phyloP scores from a whole-genome alignment of 2,113 vertebrate species.

The Psettodes erumei region DNA sequence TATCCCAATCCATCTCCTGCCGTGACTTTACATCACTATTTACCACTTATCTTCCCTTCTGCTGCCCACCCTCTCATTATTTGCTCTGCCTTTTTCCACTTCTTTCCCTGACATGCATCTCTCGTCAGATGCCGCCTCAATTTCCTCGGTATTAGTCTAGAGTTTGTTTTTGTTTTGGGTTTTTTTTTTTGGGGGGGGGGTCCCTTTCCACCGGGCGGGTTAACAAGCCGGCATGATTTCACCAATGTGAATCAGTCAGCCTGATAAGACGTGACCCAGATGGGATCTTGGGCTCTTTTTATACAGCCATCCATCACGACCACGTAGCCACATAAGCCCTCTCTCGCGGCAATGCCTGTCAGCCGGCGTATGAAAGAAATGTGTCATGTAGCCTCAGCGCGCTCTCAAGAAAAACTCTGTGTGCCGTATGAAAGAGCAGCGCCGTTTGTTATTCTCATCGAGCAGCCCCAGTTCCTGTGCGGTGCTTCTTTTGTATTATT shows the following conservation, averaged over 20 bases:
- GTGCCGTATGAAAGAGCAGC: conserved; percentile 38
- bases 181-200: too few relatives aligned
- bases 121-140: conserved; percentile 56
- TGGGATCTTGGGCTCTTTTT: conserved; percentile 67
- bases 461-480: conserved; percentile 50
- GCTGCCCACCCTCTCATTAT: conserved; percentile 66
- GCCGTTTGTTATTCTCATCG: conserved; percentile 61
- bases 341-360: conserved; percentile 55
- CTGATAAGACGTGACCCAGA: conserved; percentile 78
- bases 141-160: conserved; percentile 66
- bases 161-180: too few relatives aligned
- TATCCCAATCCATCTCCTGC: conserved; percentile 75
- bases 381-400: conserved; percentile 49
- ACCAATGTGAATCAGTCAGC: conserved; percentile 74
- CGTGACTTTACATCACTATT: conserved; percentile 77
- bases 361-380: conserved; percentile 55
- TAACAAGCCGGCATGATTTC: conserved; percentile 74
- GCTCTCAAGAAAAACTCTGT: conserved; percentile 36
- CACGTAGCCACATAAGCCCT: conserved; percentile 47
- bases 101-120: conserved; percentile 68
- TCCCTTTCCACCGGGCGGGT: conserved; percentile 62
- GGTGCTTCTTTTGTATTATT: conserved; percentile 44
- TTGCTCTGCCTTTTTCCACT: conserved; percentile 63
- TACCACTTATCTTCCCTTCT: conserved; percentile 71
- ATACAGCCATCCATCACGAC: conserved; percentile 63